Conservation (phyloP, 2,888 invertebrate species). For the Aradus depressus region DNA sequence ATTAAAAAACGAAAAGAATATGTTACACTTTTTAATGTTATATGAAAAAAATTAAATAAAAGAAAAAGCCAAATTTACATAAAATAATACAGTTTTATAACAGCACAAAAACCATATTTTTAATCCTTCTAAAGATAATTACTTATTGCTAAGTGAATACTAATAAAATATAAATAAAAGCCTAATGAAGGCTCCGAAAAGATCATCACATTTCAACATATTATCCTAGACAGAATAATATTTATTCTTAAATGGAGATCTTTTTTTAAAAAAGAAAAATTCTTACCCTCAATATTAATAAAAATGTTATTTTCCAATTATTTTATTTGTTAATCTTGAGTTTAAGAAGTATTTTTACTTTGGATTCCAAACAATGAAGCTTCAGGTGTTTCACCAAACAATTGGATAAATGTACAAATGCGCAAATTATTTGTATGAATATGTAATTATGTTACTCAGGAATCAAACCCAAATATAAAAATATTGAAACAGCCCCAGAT, state of each 20-base stretch:
- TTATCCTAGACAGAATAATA: not conserved
- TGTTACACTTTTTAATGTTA: slow-evolving; percentile 6
- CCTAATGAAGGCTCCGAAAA: not conserved
- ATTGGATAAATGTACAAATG: too few species aligned
- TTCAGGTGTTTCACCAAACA: too few species aligned
- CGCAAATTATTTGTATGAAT: too few species aligned
- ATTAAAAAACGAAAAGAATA: slow-evolving; percentile 1
- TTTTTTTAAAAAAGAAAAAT: too few species aligned
- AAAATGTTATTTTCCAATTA: too few species aligned
- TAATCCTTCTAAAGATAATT: not conserved
- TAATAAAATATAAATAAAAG: not conserved
- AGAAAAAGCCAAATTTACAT: not conserved
- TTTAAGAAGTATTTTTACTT: too few species aligned
- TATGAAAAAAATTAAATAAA: not conserved
- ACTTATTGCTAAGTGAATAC: slow-evolving; percentile 10
- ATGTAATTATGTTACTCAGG: too few species aligned
- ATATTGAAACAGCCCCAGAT: too few species aligned
- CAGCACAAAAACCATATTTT: not conserved
- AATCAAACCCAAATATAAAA: too few species aligned
- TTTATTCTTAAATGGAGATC: not conserved
- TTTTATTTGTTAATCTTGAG: too few species aligned
- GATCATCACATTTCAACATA: not conserved
- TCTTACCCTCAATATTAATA: too few species aligned
- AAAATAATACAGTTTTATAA: not conserved
- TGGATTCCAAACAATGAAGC: too few species aligned